phyloP scores from a whole-genome alignment of 1,140 invertebrate species.

The Druon quercuslanigerum region DNA sequence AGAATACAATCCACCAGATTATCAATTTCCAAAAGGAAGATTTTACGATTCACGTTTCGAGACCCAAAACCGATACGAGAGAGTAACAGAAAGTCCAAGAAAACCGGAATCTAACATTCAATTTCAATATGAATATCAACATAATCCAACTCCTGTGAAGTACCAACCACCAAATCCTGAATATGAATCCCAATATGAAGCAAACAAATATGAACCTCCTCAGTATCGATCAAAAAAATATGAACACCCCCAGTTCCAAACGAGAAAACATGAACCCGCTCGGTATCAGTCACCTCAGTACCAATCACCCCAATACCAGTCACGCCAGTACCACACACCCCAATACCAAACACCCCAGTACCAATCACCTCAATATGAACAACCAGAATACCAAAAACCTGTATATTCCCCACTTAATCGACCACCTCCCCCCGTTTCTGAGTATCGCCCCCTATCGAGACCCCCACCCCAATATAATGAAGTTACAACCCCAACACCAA shows the following conservation, averaged over 20 bases:
- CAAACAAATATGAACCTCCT: conserved; percentile 37
- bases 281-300: conserved; percentile 35
- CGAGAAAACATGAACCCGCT: conserved; percentile 65
- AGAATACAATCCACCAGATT: conserved; percentile 80
- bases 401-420: conserved; percentile 36
- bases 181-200: conserved; percentile 33
- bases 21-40: conserved; percentile 67
- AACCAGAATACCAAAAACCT: conserved; percentile 31
- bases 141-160: neutral
- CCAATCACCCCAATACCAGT: conserved; percentile 39
- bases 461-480: conserved; percentile 72
- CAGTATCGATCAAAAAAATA: conserved; percentile 58
- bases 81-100: neutral
- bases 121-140: conserved; percentile 16
- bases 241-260: conserved; percentile 64
- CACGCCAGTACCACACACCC: conserved; percentile 65
- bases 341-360: conserved; percentile 73
- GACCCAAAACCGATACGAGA: conserved; percentile 40
- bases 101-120: neutral
- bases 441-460: conserved; percentile 64
- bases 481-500: conserved; percentile 81
- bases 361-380: conserved; percentile 44
- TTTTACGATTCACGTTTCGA: conserved; percentile 9
- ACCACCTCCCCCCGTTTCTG: conserved; percentile 38
- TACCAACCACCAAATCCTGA: conserved; percentile 13